Percentiles rank a stretch among this genome's conserved stretches.
phyloP scores from a whole-genome alignment of 92 coral and sea anemone species.

The Pocillopora grandis region DNA sequence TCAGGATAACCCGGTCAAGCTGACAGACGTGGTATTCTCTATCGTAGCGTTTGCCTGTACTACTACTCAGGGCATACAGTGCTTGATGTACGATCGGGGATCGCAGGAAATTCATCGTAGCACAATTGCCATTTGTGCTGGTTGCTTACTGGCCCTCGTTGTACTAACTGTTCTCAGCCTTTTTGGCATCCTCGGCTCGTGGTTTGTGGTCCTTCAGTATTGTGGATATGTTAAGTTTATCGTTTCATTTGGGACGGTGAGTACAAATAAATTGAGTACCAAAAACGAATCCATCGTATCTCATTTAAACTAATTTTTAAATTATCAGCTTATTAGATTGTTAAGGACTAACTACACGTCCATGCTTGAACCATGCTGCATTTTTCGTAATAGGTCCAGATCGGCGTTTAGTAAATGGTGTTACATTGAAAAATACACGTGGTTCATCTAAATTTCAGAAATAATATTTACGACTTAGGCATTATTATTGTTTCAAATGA shows the following conservation, averaged over 20 bases:
- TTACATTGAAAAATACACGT: too few relatives aligned
- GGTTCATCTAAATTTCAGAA: too few relatives aligned
- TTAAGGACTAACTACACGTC: too few relatives aligned
- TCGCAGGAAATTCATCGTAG: constrained; percentile 60
- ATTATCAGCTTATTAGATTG: too few relatives aligned
- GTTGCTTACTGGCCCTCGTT: constrained; percentile 47
- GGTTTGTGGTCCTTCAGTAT: constrained; percentile 67
- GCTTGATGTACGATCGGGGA: constrained; percentile 72
- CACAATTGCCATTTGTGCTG: constrained; percentile 46
- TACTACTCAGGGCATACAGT: constrained; percentile 54
- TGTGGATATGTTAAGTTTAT: constrained; percentile 83
- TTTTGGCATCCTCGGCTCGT: constrained; percentile 46
- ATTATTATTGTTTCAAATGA: too few relatives aligned
- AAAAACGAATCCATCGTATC: background rate
- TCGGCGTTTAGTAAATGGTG: too few relatives aligned
- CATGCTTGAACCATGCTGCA: too few relatives aligned
- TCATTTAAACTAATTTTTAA: background rate
- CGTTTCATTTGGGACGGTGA: constrained; percentile 82
- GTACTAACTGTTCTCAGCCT: constrained; percentile 45
- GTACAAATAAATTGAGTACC: constrained; percentile 2
- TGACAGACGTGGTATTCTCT: constrained; percentile 75
- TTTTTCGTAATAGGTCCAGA: too few relatives aligned
- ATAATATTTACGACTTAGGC: too few relatives aligned
- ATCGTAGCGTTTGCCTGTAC: constrained; percentile 69
- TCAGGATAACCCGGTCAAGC: constrained; percentile 70